Percentiles rank a stretch among this genome's conserved stretches.
phyloP scores from a whole-genome alignment of 2,888 invertebrate genomes.

The Rhamnusium bicolor region DNA sequence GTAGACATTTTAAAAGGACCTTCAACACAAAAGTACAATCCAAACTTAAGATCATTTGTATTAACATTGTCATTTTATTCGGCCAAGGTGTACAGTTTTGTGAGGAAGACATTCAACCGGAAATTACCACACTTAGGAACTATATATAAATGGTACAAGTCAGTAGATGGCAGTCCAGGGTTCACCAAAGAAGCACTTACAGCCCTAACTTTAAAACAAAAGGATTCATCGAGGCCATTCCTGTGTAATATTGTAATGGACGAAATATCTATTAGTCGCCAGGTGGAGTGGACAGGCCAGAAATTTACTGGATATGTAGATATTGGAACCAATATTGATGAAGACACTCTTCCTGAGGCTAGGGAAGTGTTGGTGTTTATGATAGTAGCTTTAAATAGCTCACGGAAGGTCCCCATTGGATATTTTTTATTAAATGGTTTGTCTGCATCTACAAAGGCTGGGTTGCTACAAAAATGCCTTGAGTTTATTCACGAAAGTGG shows the following conservation, averaged over 20 bases:
- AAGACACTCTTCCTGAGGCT: slow-evolving; percentile 22
- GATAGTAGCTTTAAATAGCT: background rate
- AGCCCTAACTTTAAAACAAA: slow-evolving; percentile 27
- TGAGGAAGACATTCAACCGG: slow-evolving; percentile 36
- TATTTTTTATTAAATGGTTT: slow-evolving; percentile 17
- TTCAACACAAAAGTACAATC: slow-evolving; percentile 33
- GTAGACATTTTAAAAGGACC: slow-evolving; percentile 37
- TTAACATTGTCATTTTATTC: slow-evolving; percentile 47
- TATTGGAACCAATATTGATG: background rate
- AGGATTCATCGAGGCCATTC: background rate
- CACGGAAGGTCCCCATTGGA: background rate
- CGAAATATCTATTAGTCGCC: slow-evolving; percentile 26
- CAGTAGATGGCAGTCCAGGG: slow-evolving; percentile 40
- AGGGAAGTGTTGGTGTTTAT: slow-evolving; percentile 25
- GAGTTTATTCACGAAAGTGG: slow-evolving; percentile 31
- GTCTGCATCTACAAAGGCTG: slow-evolving; percentile 9
- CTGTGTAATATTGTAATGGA: slow-evolving; percentile 32
- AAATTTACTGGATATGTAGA: slow-evolving; percentile 20
- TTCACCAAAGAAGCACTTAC: slow-evolving; percentile 34
- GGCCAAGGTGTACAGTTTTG: slow-evolving; percentile 38
- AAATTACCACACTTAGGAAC: slow-evolving; percentile 40
- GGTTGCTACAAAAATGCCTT: slow-evolving; percentile 6
- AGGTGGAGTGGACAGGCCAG: slow-evolving; percentile 25
- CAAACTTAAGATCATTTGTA: slow-evolving; percentile 39
- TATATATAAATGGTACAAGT: slow-evolving; percentile 39